Evolutionary conservation across 2,797 vertebrate species (phyloP), one percentile per base, ranked within the genome.

Genomic region (Gallinago nigripennis): DNA sequence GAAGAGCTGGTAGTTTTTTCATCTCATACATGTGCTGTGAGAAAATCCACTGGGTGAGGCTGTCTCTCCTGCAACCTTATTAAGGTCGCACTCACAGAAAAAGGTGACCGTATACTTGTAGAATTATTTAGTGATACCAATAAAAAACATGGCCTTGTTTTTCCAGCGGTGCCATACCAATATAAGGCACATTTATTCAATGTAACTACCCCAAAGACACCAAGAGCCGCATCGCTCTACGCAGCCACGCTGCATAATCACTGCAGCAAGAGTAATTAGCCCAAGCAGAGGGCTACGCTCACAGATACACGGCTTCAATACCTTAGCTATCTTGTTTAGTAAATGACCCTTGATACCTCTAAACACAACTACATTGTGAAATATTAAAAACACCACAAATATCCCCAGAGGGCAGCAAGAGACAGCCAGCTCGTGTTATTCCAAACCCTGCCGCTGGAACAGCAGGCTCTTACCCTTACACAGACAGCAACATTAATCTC

Each of bases 21-120:
- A 81, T 56, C 70, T 78, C 46, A 68, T 10, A 71, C 25, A 33
- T 5, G 35, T 12, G 2, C 33, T 0, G 0, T 0, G 0, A 28
- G 51, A 63, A 69, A 83, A 84, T 30, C 27, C 73, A 54, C 41
- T 56, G 41, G 51, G 56, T 27, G 16, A 71, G 63, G 37, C 46
- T 84, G 43, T 10, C 72, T 54, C 57, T 60, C 50, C 84, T 72
- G 66, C 66, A 41, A 19, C 21, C 57, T 58, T 53, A 30, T 18
- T 53, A 11, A 30, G 51, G n/a, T 31, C 3, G 6, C 30, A 31
- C 30, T 9, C 4, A 2, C 70, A 93, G 45, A 53, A 82, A 56
- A 91, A 82, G 33, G 43, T 30, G 63, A 51, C 35, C 77, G 82
- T 65, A 39, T 63, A 33, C 53, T 78, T 30, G 27, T 3, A 35